These are phyloP conservation scores for Trematomus bernacchii DNA, from an alignment of 2,797 vertebrate genomes.

Conservation along the genomic window DNA sequence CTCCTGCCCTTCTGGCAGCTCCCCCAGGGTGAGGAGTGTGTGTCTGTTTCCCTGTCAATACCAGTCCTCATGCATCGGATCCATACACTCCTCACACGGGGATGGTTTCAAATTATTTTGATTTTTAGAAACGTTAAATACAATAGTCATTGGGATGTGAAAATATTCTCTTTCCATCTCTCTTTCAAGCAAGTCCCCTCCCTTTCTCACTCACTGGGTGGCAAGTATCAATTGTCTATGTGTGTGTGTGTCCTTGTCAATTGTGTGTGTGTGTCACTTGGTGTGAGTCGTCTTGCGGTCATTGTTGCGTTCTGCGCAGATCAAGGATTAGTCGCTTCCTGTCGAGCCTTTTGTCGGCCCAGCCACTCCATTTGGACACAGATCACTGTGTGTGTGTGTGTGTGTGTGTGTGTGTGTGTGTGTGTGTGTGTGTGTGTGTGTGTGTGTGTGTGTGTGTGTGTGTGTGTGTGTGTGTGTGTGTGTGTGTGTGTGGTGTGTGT, in stretches of 20 bases:
- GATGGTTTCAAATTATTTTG: not conserved
- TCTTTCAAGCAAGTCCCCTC: conserved; percentile 16
- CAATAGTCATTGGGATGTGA: conserved; percentile 5
- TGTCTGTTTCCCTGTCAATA: conserved; percentile 49
- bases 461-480: too few relatives aligned
- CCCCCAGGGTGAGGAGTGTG: conserved; percentile 51
- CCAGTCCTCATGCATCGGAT: conserved; percentile 32
- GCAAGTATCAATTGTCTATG: conserved; percentile 69
- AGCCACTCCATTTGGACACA: conserved; percentile 84
- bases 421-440: conserved; percentile 13
- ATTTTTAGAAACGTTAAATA: not conserved
- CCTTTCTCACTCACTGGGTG: conserved; percentile 65
- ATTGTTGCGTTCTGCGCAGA: conserved; percentile 84
- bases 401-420: conserved; percentile 20
- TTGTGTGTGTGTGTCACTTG: conserved; percentile 40
- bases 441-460: not conserved
- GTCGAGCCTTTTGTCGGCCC: conserved; percentile 84
- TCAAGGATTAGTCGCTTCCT: conserved; percentile 88
- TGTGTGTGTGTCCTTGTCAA: conserved; percentile 33
- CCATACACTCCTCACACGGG: conserved; percentile 14
- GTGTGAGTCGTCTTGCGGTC: conserved; percentile 71
- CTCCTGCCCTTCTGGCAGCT: conserved; percentile 58
- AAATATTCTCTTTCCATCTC: conserved; percentile 30
- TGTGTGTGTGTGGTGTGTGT: too few relatives aligned
- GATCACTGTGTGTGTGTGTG: conserved; percentile 62